Evolutionary conservation across 2,888 invertebrate genomes (phyloP).

Genomic region (Megaustenia siamemsis): DNA sequence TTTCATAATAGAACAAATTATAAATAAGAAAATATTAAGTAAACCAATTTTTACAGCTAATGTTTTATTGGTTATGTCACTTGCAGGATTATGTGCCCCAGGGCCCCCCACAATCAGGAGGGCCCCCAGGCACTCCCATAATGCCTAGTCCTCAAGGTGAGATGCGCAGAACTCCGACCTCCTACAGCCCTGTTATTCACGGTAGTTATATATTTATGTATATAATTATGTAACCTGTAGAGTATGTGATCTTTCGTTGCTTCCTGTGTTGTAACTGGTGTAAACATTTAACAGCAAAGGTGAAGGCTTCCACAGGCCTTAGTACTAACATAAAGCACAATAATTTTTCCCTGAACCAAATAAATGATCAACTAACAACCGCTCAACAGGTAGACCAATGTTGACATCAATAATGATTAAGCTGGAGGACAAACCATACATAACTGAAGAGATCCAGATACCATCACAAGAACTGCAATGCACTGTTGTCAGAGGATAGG

Average conservation of each 20-base stretch:
- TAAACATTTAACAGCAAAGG: neutral
- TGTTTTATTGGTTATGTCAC: neutral
- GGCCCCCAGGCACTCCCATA: constrained; percentile 95
- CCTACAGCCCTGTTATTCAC: constrained; percentile 58
- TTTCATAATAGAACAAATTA: too few species aligned
- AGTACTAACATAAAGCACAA: too few species aligned
- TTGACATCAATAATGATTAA: too few species aligned
- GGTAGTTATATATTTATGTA: constrained; percentile 53
- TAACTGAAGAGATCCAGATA: too few species aligned
- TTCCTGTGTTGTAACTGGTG: constrained; percentile 10
- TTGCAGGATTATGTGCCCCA: constrained; percentile 57
- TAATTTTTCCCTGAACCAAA: too few species aligned
- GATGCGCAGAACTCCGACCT: constrained; percentile 58
- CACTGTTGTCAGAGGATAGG: too few species aligned
- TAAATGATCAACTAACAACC: too few species aligned
- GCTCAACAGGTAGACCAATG: too few species aligned
- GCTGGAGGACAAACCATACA: too few species aligned
- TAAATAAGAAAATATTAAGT: neutral
- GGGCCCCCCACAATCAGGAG: constrained; percentile 90
- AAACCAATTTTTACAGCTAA: neutral
- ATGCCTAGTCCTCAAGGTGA: constrained; percentile 97
- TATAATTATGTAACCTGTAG: too few species aligned
- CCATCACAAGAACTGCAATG: too few species aligned
- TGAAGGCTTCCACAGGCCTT: too few species aligned
- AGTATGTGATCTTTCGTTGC: constrained; percentile 27